phyloP scores from a whole-genome alignment of 2,888 invertebrate species.

The Miltochrista miniata region DNA sequence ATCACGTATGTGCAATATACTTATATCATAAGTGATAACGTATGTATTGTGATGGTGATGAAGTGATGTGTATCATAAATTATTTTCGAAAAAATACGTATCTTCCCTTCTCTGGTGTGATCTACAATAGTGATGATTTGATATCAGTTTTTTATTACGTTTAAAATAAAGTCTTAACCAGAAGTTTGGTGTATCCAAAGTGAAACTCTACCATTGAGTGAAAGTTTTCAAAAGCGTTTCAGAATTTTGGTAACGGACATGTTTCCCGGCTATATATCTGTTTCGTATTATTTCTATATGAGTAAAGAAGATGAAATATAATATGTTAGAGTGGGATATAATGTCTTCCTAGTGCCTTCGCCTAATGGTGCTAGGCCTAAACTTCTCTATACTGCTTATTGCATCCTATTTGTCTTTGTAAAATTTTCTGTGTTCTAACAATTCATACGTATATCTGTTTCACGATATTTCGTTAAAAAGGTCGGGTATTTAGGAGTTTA shows the following conservation, averaged over 20 bases:
- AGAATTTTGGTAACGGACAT: background rate
- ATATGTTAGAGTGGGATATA: conserved; percentile 11
- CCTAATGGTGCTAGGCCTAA: conserved; percentile 21
- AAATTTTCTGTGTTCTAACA: background rate
- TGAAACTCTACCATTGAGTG: too few relatives aligned
- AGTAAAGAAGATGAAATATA: conserved; percentile 20
- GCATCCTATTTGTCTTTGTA: background rate
- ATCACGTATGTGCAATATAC: conserved; percentile 55
- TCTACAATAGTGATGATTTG: conserved; percentile 28
- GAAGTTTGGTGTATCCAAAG: conserved; percentile 24
- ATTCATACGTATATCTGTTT: background rate
- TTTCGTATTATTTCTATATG: conserved; percentile 1
- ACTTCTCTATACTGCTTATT: conserved; percentile 13
- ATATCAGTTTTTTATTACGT: conserved; percentile 20
- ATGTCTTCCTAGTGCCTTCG: conserved; percentile 36
- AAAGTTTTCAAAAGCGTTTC: too few relatives aligned
- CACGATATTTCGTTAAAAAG: too few relatives aligned
- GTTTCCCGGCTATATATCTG: background rate
- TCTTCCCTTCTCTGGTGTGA: conserved; percentile 15
- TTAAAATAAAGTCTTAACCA: conserved; percentile 29
- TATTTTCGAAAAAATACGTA: conserved; percentile 16
- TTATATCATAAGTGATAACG: conserved; percentile 42
- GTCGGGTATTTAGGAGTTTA: too few relatives aligned
- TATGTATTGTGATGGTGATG: conserved; percentile 13
- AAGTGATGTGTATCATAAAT: conserved; percentile 19